phyloP scores from a whole-genome alignment of 2,797 vertebrate species.

The Characodon lateralis region DNA sequence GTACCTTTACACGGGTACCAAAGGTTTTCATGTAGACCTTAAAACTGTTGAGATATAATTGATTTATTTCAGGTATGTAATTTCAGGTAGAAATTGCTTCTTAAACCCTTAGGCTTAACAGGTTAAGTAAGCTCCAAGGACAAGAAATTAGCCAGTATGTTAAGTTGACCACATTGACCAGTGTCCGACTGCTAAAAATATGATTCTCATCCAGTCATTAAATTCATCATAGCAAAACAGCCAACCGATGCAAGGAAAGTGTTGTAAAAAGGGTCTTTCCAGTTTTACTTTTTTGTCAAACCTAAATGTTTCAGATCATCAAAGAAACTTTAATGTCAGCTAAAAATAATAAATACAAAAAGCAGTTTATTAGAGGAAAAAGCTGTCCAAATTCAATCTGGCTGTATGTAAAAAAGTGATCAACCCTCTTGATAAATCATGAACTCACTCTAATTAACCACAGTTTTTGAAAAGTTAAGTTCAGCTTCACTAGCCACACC shows the following conservation, averaged over 20 bases:
- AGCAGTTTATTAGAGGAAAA: not conserved
- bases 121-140: not conserved
- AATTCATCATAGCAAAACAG: not conserved
- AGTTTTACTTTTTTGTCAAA: not conserved
- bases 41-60: no score
- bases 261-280: not conserved
- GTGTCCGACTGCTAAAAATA: not conserved
- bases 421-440: no score
- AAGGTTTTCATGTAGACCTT: no score
- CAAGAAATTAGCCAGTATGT: not conserved
- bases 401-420: not conserved
- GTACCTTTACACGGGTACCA: no score
- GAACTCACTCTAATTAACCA: not conserved
- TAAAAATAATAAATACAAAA: not conserved
- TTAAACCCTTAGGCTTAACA: no score
- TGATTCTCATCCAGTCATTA: not conserved
- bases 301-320: not conserved
- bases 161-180: not conserved
- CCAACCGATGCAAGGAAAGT: not conserved
- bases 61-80: no score
- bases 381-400: not conserved
- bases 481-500: not conserved
- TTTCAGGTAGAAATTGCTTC: no score
- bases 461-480: not conserved
- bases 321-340: not conserved